Conservation (phyloP, 2,888 invertebrate genomes). For the Platycnemis pennipes region DNA sequence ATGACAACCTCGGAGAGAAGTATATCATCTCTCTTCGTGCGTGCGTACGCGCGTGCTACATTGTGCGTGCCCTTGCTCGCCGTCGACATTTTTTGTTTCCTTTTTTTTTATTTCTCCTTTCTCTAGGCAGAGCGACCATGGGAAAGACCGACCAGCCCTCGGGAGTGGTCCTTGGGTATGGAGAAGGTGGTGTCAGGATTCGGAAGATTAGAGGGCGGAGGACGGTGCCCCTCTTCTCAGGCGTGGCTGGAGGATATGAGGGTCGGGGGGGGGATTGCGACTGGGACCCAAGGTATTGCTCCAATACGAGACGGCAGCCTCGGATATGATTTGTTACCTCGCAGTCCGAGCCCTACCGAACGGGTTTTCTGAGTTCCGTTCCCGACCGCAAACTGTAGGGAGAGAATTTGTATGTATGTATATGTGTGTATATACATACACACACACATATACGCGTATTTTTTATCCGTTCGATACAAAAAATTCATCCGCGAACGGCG, state of each 20-base stretch:
- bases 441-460: neutral
- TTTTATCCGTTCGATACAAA: constrained; percentile 33
- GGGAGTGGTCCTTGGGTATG: neutral
- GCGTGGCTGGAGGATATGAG: neutral
- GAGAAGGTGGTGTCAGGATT: neutral
- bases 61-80: no score
- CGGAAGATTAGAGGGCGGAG: neutral
- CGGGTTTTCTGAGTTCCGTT: constrained; percentile 38
- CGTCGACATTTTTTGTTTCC: neutral
- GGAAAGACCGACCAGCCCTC: neutral
- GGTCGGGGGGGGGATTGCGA: neutral
- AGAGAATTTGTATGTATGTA: no score
- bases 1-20: neutral
- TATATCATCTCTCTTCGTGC: neutral
- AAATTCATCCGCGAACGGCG: no score
- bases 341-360: constrained; percentile 16
- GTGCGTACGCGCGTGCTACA: neutral
- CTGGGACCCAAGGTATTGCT: neutral
- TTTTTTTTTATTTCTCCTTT: no score
- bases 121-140: neutral
- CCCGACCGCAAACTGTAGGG: constrained; percentile 19
- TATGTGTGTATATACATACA: no score
- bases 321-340: constrained; percentile 55
- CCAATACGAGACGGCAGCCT: constrained; percentile 17
- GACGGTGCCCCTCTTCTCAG: neutral